phyloP scores from a whole-genome alignment of 1,140 invertebrate species.

The Lerema accius region DNA sequence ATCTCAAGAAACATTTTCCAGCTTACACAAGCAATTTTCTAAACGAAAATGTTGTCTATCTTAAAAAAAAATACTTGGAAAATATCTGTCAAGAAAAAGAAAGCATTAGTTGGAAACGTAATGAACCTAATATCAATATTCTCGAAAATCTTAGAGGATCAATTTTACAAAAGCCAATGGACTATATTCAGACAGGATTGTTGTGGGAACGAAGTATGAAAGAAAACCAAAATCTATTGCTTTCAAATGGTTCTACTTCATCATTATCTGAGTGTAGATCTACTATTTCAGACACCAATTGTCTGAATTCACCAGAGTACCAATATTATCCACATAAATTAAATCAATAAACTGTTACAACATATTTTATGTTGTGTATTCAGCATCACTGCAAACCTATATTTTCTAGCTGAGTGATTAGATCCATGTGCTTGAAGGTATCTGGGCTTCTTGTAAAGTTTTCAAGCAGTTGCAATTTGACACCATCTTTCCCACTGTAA shows the following conservation, averaged over 20 bases:
- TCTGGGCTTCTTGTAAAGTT: constrained; percentile 89
- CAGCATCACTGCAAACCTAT: constrained; percentile 68
- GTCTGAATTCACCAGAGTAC: constrained; percentile 60
- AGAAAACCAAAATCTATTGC: background rate
- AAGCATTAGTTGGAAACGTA: background rate
- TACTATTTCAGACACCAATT: constrained; percentile 18
- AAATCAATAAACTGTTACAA: constrained; percentile 44
- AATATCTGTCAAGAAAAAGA: background rate
- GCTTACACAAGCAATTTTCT: background rate
- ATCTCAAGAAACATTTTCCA: constrained; percentile 43
- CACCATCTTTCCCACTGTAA: constrained; percentile 87
- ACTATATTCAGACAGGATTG: constrained; percentile 4
- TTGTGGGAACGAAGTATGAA: background rate
- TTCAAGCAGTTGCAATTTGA: constrained; percentile 86
- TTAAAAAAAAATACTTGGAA: background rate
- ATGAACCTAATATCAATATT: background rate
- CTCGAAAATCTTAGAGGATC: background rate
- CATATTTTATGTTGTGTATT: background rate
- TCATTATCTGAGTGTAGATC: constrained; percentile 23
- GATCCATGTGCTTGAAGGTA: constrained; percentile 92
- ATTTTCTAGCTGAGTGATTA: constrained; percentile 91
- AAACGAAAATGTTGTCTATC: background rate
- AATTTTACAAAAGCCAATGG: constrained; percentile 12
- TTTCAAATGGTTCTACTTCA: constrained; percentile 16
- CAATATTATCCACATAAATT: constrained; percentile 68